phyloP scores from a whole-genome alignment of 2,797 vertebrate genomes.

The Sebastes taczanowskii region DNA sequence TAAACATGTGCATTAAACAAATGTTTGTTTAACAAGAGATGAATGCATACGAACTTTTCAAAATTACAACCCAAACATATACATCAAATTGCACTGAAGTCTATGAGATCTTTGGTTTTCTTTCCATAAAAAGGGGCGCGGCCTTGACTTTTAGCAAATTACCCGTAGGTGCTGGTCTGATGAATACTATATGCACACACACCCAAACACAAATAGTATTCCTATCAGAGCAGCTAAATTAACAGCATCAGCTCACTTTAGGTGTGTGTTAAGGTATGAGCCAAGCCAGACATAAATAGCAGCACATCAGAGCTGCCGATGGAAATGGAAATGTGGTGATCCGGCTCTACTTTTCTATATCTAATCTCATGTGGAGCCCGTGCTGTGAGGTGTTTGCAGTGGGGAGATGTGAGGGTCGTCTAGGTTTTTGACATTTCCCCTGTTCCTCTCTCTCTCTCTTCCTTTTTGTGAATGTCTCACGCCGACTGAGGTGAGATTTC shows the following conservation, averaged over 20 bases:
- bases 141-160: too few relatives aligned
- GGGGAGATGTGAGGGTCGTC: constrained; percentile 42
- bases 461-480: constrained; percentile 21
- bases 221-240: neutral
- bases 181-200: neutral
- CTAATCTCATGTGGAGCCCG: neutral
- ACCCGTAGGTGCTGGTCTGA: neutral
- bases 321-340: constrained; percentile 33
- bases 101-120: too few relatives aligned
- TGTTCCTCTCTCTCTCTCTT: neutral
- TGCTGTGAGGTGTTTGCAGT: constrained; percentile 28
- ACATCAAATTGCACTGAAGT: too few relatives aligned
- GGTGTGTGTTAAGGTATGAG: neutral
- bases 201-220: neutral
- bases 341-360: constrained; percentile 9
- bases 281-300: constrained; percentile 15
- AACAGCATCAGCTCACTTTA: neutral
- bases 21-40: too few relatives aligned
- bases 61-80: too few relatives aligned
- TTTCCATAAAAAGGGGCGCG: too few relatives aligned
- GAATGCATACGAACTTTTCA: too few relatives aligned
- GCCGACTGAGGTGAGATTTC: constrained; percentile 36
- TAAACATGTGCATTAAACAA: too few relatives aligned
- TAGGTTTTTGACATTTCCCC: constrained; percentile 40
- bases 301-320: constrained; percentile 12